phyloP scores from a whole-genome alignment of 53 echinoderm and acorn worm genomes.

The Antedon mediterranea region DNA sequence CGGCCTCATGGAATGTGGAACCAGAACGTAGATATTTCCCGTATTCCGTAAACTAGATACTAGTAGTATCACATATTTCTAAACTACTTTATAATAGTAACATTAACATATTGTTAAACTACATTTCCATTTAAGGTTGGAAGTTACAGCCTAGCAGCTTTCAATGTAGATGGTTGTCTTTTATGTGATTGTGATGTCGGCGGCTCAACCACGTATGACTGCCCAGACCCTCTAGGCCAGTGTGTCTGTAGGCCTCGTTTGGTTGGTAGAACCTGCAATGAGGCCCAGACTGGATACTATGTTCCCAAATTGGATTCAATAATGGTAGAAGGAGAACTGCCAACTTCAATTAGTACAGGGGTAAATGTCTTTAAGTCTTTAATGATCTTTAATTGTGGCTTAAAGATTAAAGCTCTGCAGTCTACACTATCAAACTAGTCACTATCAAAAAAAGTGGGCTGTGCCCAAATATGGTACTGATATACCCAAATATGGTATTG shows the following conservation, averaged over 20 bases:
- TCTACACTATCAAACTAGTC: no score
- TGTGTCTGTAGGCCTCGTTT: conserved; percentile 57
- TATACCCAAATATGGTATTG: no score
- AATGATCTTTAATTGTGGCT: no score
- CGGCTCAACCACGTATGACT: conserved; percentile 44
- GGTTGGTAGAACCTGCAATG: conserved; percentile 43
- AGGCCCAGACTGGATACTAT: conserved; percentile 41
- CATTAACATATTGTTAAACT: neutral
- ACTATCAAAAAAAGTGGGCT: no score
- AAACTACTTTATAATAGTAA: neutral
- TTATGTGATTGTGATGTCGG: conserved; percentile 62
- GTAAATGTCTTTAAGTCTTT: no score
- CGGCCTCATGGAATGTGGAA: no score
- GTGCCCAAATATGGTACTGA: no score
- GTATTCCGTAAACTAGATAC: no score
- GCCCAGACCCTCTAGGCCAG: conserved; percentile 32
- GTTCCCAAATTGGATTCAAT: conserved; percentile 63
- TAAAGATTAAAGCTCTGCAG: no score
- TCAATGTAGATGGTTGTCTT: conserved; percentile 60
- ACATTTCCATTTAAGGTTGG: conserved; percentile 50
- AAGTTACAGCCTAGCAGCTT: conserved; percentile 34
- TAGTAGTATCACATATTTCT: neutral
- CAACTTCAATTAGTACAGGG: conserved; percentile 5
- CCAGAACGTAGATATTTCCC: no score
- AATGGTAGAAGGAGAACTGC: conserved; percentile 45